These are phyloP conservation scores for Crax fasciolata DNA, from an alignment of 2,797 vertebrate genomes.

Conservation along the genomic window DNA sequence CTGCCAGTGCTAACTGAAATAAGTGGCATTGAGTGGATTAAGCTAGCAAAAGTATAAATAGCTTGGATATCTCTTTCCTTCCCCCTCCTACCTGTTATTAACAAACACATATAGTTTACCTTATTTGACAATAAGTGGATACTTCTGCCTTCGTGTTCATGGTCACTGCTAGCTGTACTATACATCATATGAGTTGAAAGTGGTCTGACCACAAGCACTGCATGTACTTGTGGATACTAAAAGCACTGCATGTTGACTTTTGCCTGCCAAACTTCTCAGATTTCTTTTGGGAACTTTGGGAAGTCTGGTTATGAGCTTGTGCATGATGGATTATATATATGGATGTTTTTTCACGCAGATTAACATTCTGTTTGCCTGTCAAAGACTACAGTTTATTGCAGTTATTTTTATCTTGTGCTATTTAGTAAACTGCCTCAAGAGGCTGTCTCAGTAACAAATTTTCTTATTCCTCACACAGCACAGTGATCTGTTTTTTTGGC, in stretches of 20 bases:
- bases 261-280: neutral
- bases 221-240: neutral
- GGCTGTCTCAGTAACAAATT: neutral
- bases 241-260: neutral
- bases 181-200: neutral
- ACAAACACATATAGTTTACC: neutral
- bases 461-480: neutral
- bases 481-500: neutral
- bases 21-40: neutral
- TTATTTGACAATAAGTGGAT: neutral
- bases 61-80: neutral
- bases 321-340: neutral
- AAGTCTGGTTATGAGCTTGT: neutral
- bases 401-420: neutral
- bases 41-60: neutral
- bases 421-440: neutral
- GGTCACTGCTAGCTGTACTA: neutral
- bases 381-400: neutral
- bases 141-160: neutral
- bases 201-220: neutral
- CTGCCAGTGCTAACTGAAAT: neutral
- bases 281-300: neutral
- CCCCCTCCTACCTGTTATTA: neutral
- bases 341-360: neutral
- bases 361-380: neutral